Conservation (phyloP, 2,113 vertebrate species). For the Dicaeum eximium region DNA sequence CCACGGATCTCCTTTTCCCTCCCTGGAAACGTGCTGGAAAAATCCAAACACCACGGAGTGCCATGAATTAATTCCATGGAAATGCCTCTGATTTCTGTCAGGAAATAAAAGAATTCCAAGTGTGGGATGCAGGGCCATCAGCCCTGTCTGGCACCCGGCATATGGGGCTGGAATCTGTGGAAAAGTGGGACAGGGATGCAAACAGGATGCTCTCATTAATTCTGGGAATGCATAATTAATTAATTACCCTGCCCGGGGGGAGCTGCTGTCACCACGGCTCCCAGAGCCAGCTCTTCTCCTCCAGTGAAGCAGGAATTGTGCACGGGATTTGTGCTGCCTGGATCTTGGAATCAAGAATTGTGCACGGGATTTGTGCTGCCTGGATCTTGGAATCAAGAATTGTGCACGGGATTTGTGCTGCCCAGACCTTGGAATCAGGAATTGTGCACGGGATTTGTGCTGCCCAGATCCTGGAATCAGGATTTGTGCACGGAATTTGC, state of each 20-base stretch:
- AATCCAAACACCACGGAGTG: not conserved
- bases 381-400: not conserved
- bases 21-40: not conserved
- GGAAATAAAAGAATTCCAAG: not conserved
- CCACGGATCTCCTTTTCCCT: not conserved
- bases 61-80: not conserved
- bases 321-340: not conserved
- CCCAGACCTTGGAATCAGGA: not conserved
- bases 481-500: not conserved
- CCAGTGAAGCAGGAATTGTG: not conserved
- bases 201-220: not conserved
- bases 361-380: not conserved
- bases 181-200: not conserved
- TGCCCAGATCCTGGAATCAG: not conserved
- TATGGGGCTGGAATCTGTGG: slow-evolving; percentile 25
- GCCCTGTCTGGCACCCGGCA: slow-evolving; percentile 45
- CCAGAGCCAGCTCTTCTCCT: not conserved
- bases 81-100: not conserved
- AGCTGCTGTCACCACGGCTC: not conserved
- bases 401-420: too few relatives aligned
- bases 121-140: not conserved
- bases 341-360: not conserved
- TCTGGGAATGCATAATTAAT: not conserved
- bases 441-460: not conserved
- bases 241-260: not conserved